Evolutionary conservation across 2,797 vertebrate species (phyloP), one percentile per base, ranked within the genome.

Genomic region (Lerista edwardsae): DNA sequence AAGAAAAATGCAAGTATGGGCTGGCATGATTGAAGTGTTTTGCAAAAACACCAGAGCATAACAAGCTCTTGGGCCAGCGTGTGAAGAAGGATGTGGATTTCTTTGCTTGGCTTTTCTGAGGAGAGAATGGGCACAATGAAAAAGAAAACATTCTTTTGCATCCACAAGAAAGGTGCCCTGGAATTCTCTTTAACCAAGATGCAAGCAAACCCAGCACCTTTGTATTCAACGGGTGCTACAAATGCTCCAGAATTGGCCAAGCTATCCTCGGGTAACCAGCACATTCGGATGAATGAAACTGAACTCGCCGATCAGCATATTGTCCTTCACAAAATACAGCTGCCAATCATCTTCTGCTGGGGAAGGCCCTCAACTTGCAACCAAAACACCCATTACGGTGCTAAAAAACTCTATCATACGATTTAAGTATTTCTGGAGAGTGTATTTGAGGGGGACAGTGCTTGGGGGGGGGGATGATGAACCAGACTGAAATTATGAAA

Each of bases 211-310:
- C 0, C 78, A 77, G 9, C 27, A 11, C 39, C 44, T 64, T 21
- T 51, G 23, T n/a, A 39, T 29, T 29, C 41, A 44, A 44, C 57
- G 85, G 3, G 73, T 67, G 71, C 65, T 84, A 90, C 61, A 83
- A 79, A 87, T n/a, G 34, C 51, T 88, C 84, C 80, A 82, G 87
- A 90, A 79, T 0, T 3, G 83, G 82, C 34, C 41, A 90, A 89
- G 82, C 80, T 83, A 64, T 59, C 83, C 86, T 84, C 78, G 75
- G 83, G 71, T 75, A 67, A 64, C 55, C 69, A 87, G 72, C 78
- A 83, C 79, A 85, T 31, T 76, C 23, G 15, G 61, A 84, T 81
- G 1, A 47, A 80, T 39, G 91, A 88, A 87, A 74, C 69, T 87
- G 17, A 55, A 55, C 6, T 55, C n/a, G 17, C 12, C 36, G 23